Conservation (phyloP, 1,140 invertebrate species). For the Luehdorfia chinensis region DNA sequence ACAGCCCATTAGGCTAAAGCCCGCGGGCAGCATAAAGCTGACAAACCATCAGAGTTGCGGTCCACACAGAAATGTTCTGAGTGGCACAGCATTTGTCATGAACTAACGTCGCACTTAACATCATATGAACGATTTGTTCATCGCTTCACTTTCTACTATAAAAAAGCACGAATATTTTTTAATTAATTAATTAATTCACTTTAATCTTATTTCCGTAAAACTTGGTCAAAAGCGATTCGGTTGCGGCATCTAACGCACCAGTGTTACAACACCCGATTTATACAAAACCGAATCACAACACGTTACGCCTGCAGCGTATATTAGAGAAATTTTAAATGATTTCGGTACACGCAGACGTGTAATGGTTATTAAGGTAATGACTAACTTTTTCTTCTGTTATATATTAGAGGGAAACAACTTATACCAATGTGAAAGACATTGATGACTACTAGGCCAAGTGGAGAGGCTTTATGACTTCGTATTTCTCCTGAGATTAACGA, state of each 20-base stretch:
- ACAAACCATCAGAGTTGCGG: background rate
- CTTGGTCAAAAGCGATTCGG: too few species aligned
- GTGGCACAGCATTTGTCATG: too few species aligned
- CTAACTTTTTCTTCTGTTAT: too few species aligned
- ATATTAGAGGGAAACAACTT: too few species aligned
- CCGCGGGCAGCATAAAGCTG: background rate
- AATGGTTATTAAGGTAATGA: too few species aligned
- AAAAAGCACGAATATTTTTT: background rate
- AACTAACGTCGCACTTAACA: too few species aligned
- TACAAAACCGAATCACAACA: background rate
- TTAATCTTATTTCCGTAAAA: background rate
- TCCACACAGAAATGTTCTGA: too few species aligned
- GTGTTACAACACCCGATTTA: background rate
- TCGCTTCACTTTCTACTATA: too few species aligned
- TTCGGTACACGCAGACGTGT: slow-evolving; percentile 6
- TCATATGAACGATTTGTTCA: too few species aligned
- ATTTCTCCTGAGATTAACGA: too few species aligned
- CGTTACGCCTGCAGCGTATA: background rate
- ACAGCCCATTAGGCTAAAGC: slow-evolving; percentile 9
- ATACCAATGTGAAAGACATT: background rate
- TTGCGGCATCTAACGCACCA: too few species aligned
- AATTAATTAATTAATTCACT: background rate
- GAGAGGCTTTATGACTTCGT: too few species aligned
- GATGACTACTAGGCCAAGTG: background rate
- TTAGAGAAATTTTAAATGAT: slow-evolving; percentile 11